Evolutionary conservation across 2,797 vertebrate genomes (phyloP), one percentile per base, ranked within the genome.

Genomic region (Tarsius wallacei): DNA sequence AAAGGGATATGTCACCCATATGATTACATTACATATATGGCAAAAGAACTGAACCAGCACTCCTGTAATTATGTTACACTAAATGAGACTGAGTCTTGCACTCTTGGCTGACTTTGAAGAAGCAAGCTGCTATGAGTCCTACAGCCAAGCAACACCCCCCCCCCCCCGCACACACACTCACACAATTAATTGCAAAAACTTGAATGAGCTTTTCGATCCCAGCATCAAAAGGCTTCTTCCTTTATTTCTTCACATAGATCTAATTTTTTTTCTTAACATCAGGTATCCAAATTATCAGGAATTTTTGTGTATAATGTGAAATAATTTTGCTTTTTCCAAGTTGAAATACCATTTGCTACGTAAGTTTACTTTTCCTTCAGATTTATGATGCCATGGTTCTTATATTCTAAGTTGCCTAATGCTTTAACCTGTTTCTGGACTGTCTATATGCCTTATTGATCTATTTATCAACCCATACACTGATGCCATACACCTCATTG

Each of bases 241-340:
- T 36, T 1, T 59, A n/a, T 74, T 76, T 90, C 28, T 36, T 76
- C 36, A 84, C 51, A 76, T 68, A 81, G 33, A 57, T 64, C 22
- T 76, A 78, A n/a, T 49, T 14, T 74, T 74, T 87, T 61, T 74
- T 2, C 24, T 93, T 84, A 57, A 76, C 3, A 42, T 36, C 70
- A 80, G 42, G 15, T 36, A 9, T 91, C 42, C 86, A 71, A 89
- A 36, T 91, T n/a, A 78, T 93, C 49, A 95, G 63, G 10, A 71
- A 85, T 22, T 78, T 88, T 91, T 80, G 49, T 74, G 28, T 42
- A 61, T 36, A 51, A 59, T 63, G 7, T 93, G 47, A 53, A 82
- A 83, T 87, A 87, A 21, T 59, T 89, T 93, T 91, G 64, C 59
- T 57, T 86, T 83, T 77, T 66, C 36, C 63, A 93, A n/a, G 53